Percentiles rank a stretch among this genome's conserved stretches.
These are phyloP conservation scores for Lithobates sylvaticus DNA, from an alignment of 2,797 vertebrate genomes.

Conservation along the genomic window DNA sequence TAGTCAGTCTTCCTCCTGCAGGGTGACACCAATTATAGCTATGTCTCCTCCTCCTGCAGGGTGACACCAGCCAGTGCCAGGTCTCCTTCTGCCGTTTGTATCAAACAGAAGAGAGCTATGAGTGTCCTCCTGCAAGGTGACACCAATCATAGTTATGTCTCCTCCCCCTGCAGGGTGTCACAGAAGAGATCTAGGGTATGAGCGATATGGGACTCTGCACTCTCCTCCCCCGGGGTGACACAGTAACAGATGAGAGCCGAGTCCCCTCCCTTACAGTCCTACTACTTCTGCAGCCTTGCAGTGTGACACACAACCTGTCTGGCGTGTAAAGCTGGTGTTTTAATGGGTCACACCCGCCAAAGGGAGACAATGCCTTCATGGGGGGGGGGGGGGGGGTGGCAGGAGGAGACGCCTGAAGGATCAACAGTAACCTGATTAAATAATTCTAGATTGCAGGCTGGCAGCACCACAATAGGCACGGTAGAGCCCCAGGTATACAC, in stretches of 20 bases:
- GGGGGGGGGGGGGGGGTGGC: neutral
- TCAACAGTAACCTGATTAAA: neutral
- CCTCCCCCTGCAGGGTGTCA: neutral
- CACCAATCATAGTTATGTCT: no score
- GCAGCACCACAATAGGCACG: neutral
- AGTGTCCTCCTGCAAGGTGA: no score
- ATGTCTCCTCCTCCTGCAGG: neutral
- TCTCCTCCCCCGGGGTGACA: no score
- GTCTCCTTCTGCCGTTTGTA: neutral
- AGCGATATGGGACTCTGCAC: no score
- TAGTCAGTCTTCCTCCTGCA: no score
- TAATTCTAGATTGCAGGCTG: neutral
- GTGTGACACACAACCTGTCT: slow-evolving; percentile 34
- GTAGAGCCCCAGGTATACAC: neutral
- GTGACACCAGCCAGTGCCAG: neutral
- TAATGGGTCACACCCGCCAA: no score
- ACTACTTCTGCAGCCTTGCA: neutral
- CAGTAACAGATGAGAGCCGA: no score
- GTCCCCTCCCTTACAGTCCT: no score
- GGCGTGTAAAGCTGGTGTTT: slow-evolving; percentile 33
- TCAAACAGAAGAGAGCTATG: no score
- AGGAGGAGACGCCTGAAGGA: slow-evolving; percentile 3
- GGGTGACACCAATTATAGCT: neutral
- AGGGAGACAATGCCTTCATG: neutral
- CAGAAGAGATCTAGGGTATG: neutral